Percentiles rank a stretch among this genome's conserved stretches.
Conservation (phyloP, 2,797 vertebrate genomes). For the Anomalospiza imberbis region DNA sequence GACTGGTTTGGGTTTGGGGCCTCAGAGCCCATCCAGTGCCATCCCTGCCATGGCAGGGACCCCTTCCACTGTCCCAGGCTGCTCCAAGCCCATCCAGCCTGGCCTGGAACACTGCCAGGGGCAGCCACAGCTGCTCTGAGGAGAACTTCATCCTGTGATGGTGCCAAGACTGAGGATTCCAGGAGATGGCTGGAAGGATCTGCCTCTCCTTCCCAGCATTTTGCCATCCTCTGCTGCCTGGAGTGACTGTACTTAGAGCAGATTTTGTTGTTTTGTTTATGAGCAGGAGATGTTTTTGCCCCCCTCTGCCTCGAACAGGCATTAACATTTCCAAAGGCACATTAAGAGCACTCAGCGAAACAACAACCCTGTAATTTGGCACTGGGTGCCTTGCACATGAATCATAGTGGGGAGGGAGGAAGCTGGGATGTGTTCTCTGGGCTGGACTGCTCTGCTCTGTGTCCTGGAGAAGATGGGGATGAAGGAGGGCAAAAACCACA, state of each 20-base stretch:
- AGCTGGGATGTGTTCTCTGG: background rate
- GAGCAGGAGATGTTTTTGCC: background rate
- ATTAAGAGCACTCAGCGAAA: slow-evolving; percentile 4
- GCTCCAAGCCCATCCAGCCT: background rate
- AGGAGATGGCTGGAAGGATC: rapidly evolving
- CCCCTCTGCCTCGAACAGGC: background rate
- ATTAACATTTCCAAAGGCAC: slow-evolving; percentile 8
- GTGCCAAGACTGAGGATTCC: too few species aligned
- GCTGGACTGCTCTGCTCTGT: background rate
- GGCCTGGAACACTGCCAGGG: background rate
- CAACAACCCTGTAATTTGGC: slow-evolving; percentile 40
- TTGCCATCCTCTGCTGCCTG: background rate
- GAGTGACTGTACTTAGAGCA: rapidly evolving
- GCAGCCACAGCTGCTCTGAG: background rate
- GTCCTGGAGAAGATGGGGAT: background rate
- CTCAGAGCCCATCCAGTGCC: background rate
- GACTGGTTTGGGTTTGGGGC: too few species aligned
- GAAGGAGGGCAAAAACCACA: background rate
- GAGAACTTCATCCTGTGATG: rapidly evolving
- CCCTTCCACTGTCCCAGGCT: rapidly evolving
- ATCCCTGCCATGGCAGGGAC: background rate
- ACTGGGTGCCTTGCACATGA: background rate
- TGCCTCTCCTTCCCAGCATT: background rate
- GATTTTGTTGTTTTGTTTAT: background rate
- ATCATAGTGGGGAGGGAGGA: background rate